Evolutionary conservation across 2,113 vertebrate species (phyloP).

Genomic region (Pipra filicauda): DNA sequence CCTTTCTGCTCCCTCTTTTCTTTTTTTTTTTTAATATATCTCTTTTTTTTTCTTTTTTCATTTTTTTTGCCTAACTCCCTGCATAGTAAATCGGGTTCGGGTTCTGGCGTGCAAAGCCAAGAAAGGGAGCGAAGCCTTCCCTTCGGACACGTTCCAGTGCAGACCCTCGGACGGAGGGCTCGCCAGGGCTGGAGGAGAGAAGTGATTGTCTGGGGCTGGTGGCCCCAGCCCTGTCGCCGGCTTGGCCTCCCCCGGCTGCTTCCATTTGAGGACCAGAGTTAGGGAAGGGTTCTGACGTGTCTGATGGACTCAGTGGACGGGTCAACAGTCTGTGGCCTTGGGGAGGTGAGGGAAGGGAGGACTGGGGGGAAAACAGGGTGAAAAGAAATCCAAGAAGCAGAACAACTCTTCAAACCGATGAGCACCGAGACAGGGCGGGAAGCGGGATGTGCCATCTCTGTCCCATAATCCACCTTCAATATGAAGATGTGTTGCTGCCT

Average conservation of each 20-base stretch:
- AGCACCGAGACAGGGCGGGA: slow-evolving; percentile 58
- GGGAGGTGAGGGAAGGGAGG: slow-evolving; percentile 43
- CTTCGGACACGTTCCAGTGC: slow-evolving; percentile 66
- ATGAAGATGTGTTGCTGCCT: slow-evolving; percentile 89
- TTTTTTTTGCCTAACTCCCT: slow-evolving; percentile 59
- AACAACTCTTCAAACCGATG: slow-evolving; percentile 63
- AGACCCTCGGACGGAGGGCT: slow-evolving; percentile 42
- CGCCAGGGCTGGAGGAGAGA: slow-evolving; percentile 30
- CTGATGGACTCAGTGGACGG: slow-evolving; percentile 28
- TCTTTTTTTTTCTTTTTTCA: background rate
- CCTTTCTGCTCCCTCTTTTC: slow-evolving; percentile 46
- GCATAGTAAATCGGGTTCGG: slow-evolving; percentile 59
- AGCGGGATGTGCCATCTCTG: slow-evolving; percentile 59
- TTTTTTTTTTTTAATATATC: slow-evolving; percentile 13
- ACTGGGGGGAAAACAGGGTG: slow-evolving; percentile 55
- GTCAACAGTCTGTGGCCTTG: slow-evolving; percentile 51
- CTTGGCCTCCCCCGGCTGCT: background rate
- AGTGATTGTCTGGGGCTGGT: slow-evolving; percentile 61
- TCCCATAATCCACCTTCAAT: slow-evolving; percentile 96
- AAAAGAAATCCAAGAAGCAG: slow-evolving; percentile 68
- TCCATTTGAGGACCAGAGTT: background rate
- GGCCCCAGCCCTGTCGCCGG: background rate
- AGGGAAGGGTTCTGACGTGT: slow-evolving; percentile 35
- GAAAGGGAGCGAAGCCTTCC: slow-evolving; percentile 64
- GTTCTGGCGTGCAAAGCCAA: slow-evolving; percentile 67